Evolutionary conservation across 2,888 invertebrate species (phyloP).

Genomic region (Nemotelus nigrinus): DNA sequence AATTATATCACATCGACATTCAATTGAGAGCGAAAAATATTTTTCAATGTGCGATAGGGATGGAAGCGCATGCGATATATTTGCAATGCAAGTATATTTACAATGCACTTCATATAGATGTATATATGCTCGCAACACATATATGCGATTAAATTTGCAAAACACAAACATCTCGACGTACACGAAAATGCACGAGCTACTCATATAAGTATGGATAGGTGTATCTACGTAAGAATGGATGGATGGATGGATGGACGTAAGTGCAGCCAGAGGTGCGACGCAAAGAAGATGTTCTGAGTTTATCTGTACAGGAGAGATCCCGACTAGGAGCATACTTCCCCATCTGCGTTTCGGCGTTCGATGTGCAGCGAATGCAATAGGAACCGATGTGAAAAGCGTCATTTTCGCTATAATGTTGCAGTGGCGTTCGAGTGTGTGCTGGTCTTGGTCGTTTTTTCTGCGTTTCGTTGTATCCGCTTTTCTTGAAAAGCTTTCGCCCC

Average conservation of each 20-base stretch:
- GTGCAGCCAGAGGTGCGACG: slow-evolving; percentile 17
- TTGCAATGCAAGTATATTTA: slow-evolving; percentile 38
- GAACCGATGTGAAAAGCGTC: background rate
- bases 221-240: slow-evolving; percentile 1
- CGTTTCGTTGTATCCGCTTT: slow-evolving; percentile 60
- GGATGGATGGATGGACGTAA: background rate
- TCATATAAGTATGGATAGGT: slow-evolving; percentile 1
- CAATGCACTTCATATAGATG: slow-evolving; percentile 37
- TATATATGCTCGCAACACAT: background rate
- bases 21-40: slow-evolving; percentile 56
- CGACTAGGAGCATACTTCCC: slow-evolving; percentile 28
- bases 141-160: slow-evolving; percentile 25
- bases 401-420: background rate
- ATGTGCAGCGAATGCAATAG: slow-evolving; percentile 24
- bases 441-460: slow-evolving; percentile 49
- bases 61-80: slow-evolving; percentile 57
- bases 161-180: slow-evolving; percentile 1
- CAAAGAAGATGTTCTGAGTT: slow-evolving; percentile 11
- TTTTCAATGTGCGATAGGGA: slow-evolving; percentile 55
- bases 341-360: slow-evolving; percentile 9
- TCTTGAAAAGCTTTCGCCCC: slow-evolving; percentile 43
- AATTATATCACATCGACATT: slow-evolving; percentile 63
- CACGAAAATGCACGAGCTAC: slow-evolving; percentile 32
- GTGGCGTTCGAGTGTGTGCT: slow-evolving; percentile 17
- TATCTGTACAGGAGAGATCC: slow-evolving; percentile 5